Evolutionary conservation across 1,140 invertebrate species (phyloP), one percentile per base, ranked within the genome.

Genomic region (Apis cerana): DNA sequence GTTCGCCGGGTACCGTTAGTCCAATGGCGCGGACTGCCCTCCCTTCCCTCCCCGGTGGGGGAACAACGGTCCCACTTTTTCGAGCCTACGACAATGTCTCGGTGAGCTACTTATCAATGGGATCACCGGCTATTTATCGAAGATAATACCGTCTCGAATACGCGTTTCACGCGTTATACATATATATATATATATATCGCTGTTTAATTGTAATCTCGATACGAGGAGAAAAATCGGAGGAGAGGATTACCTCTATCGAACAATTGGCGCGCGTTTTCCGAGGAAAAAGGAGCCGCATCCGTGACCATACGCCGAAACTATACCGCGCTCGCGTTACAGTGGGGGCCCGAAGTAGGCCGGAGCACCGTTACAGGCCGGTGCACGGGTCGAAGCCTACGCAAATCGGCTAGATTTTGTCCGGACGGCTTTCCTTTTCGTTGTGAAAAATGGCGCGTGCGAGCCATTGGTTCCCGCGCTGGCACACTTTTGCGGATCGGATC

Each of bases 361-460:
- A 90, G 88, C 91, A 94, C 94, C 93, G 93, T 94, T 94, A 94
- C 86, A 88, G 80, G 86, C 82, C 79, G 70, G 50, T 89, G 88
- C 84, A 83, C 87, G 89, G 33, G 78, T 80, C 79, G 77, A 88
- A 87, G 86, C 91, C 91, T 90, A 90, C 90, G 89, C 89, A 89
- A 90, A 85, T 78, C 89, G 83, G 88, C 88, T 89, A 89, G 89
- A 92, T 91, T 93, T 92, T 92, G 90, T 90, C 88, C 91, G 87
- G 81, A 91, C 92, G 91, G 93, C 94, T 94, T 94, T 94, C 94
- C 94, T 94, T 94, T 94, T 94, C 93, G 87, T 94, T 93, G 91
- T 91, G 93, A 94, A 94, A 94, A 94, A 94, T 94, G 92, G 91
- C 92, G 92, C 91, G 91, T 92, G 92, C 92, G 91, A 92, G 91